Percentiles rank a stretch among this genome's conserved stretches.
Evolutionary conservation across 37 sponge, comb jelly and placozoan species (phyloP).

Genomic region (Petrosia ficiformis): DNA sequence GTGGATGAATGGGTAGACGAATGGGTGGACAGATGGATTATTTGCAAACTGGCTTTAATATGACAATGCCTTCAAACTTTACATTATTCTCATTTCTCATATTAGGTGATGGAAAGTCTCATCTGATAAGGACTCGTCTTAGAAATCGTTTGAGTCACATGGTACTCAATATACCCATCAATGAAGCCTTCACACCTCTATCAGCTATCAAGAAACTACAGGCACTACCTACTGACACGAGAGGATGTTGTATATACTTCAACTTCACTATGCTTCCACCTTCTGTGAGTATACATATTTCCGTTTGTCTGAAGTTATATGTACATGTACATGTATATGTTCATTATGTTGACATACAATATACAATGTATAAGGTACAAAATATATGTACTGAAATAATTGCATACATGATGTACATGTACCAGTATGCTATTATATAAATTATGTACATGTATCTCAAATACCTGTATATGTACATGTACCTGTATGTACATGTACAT

Average conservation of each 20-base stretch:
- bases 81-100: not conserved
- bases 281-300: conserved; percentile 32
- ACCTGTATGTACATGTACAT: too few species aligned
- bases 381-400: too few species aligned
- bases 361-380: not conserved
- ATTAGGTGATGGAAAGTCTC: conserved; percentile 75
- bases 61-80: not conserved
- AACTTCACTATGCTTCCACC: conserved; percentile 80
- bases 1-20: too few species aligned
- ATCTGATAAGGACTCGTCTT: conserved; percentile 56
- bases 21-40: too few species aligned
- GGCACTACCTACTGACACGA: conserved; percentile 8
- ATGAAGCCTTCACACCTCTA: conserved; percentile 69
- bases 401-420: too few species aligned
- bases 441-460: too few species aligned
- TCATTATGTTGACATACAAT: not conserved
- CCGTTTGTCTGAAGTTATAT: too few species aligned
- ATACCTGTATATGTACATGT: too few species aligned
- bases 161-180: conserved; percentile 40
- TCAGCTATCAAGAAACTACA: conserved; percentile 49
- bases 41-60: too few species aligned
- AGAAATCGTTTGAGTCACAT: not conserved
- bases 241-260: conserved; percentile 53
- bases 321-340: too few species aligned
- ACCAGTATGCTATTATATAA: too few species aligned